Conservation (phyloP, 2,113 vertebrate species). For the Oncorhynchus masou region DNA sequence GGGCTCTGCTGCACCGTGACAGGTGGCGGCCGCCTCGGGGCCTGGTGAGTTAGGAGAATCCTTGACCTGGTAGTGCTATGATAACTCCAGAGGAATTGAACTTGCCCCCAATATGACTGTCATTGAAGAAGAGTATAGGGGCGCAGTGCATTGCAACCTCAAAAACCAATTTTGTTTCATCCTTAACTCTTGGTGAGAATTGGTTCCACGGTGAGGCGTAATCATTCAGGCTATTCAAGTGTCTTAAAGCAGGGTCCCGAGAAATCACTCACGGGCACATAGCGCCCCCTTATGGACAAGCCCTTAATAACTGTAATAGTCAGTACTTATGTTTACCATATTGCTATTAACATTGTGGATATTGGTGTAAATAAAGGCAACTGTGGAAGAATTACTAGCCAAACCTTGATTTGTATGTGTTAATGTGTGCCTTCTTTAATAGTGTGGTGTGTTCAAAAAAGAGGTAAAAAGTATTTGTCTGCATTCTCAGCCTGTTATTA, state of each 20-base stretch:
- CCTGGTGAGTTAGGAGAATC: not conserved
- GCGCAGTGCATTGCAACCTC: not conserved
- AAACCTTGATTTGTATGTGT: constrained; percentile 54
- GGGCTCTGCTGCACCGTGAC: not conserved
- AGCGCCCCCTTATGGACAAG: not conserved
- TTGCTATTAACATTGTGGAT: constrained; percentile 35
- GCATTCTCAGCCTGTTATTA: not conserved
- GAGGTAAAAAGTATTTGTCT: not conserved
- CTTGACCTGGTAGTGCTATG: not conserved
- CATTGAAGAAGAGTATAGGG: not conserved
- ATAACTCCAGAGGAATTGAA: not conserved
- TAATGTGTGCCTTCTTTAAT: constrained; percentile 65
- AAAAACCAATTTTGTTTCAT: not conserved
- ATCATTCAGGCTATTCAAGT: not conserved
- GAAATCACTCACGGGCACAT: not conserved
- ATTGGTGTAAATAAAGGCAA: constrained; percentile 43
- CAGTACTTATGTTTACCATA: constrained; percentile 25
- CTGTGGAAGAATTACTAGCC: constrained; percentile 45
- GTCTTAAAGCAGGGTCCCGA: not conserved
- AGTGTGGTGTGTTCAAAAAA: not conserved
- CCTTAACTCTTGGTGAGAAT: not conserved
- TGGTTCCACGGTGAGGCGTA: not conserved
- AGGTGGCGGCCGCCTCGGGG: not conserved
- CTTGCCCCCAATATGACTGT: too few relatives aligned
- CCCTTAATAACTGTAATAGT: constrained; percentile 17